Evolutionary conservation across 1,140 invertebrate species (phyloP), one percentile per base, ranked within the genome.

Genomic region (Pollicipes pollicipes): DNA sequence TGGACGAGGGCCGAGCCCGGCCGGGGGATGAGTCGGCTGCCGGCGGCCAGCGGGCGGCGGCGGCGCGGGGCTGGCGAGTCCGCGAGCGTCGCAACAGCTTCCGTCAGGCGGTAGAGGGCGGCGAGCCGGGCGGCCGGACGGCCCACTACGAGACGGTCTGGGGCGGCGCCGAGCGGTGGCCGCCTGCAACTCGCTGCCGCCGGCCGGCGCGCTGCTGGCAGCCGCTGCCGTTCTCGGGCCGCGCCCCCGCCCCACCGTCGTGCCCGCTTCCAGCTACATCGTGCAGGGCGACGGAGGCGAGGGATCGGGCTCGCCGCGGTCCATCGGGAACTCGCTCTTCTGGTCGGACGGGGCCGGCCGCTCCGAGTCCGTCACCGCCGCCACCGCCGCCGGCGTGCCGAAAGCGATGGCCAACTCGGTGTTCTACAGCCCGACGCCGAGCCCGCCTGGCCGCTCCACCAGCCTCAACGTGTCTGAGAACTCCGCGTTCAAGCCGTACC

Each of bases 21-120:
- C 37, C 10, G 37, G 10, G 37, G 10, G 37, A 24, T 24, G 10
- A 45, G 37, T 45, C 10, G 10, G 37, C 37, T 77, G 16, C 72
- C 78, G 69, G 74, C 77, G n/a, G n/a, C n/a, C n/a, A n/a, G n/a
- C n/a, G n/a, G n/a, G n/a, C n/a, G n/a, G n/a, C n/a, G n/a, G n/a
- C n/a, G n/a, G 13, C 45, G 2, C 76, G 75, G 66, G 77, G 77
- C 0, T 67, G 79, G 27, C 77, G 78, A 8, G 73, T 78, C 29
- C 75, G 80, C 26, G 79, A 81, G 70, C 71, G 80, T 68, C 72
- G 80, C 58, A 80, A 81, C 71, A 81, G 80, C 74, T 81, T 80
- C 75, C 73, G 80, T 30, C 78, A 81, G 73, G 80, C 80, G 16
- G 76, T 81, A 24, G 76, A 75, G n/a, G 10, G 64, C 3, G 64